Conservation (phyloP, 2,888 invertebrate genomes). For the Lymantria monacha region DNA sequence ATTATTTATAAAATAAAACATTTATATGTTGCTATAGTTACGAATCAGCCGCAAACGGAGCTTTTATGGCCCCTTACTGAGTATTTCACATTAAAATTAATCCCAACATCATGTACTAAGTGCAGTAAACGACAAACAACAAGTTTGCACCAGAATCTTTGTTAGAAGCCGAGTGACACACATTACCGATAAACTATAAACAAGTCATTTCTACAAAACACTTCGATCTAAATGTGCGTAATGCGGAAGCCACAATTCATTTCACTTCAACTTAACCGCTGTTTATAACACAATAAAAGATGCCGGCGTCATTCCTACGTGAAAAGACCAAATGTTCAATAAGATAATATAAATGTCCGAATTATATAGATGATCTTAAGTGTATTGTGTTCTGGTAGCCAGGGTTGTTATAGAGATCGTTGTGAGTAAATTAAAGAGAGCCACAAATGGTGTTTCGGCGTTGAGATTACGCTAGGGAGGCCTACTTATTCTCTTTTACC, state of each 20-base stretch:
- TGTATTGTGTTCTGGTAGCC: not conserved
- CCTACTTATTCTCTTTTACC: too few relatives aligned
- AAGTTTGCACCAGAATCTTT: constrained; percentile 17
- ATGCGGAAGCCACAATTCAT: constrained; percentile 35
- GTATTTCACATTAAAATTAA: constrained; percentile 10
- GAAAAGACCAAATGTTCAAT: constrained; percentile 15
- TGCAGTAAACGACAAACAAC: constrained; percentile 6
- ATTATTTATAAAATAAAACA: too few relatives aligned
- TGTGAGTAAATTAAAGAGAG: too few relatives aligned
- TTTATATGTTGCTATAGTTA: too few relatives aligned
- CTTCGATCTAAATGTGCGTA: constrained; percentile 14
- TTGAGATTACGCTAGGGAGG: too few relatives aligned
- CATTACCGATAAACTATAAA: constrained; percentile 7
- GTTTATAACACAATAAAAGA: constrained; percentile 28
- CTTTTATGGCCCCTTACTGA: constrained; percentile 4
- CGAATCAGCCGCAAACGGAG: too few relatives aligned
- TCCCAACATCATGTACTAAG: not conserved
- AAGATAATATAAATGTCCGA: not conserved
- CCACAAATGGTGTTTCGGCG: too few relatives aligned
- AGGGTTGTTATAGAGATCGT: not conserved
- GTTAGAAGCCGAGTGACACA: constrained; percentile 13
- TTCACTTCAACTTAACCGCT: constrained; percentile 26
- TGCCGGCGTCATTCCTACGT: constrained; percentile 20
- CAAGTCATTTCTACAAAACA: constrained; percentile 14
- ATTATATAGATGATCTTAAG: not conserved